Base-by-base conservation (phyloP, 2,888 invertebrate genomes). In the Drosophila quinaria region DNA sequence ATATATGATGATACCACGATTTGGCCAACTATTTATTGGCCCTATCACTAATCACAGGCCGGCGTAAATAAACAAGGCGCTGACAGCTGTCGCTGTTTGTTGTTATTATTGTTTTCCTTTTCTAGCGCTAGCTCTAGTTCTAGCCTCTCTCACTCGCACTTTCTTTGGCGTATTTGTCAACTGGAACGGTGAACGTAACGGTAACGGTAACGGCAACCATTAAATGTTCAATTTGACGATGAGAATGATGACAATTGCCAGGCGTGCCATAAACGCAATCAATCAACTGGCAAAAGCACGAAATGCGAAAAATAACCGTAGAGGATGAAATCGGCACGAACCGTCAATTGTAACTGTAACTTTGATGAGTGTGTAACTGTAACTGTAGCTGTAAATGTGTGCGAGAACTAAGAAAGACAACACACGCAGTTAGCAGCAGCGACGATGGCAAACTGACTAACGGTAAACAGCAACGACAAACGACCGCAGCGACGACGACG, bases 141-240 rank as follows among this genome's bases (percentile, higher is more conserved):
- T n/a, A n/a, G n/a, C n/a, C n/a, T n/a, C 37, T 58, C 35, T 52
- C 47, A 41, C 54, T 52, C 49, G 54, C 51, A 50, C 51, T 70
- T 35, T 52, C n/a, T 25, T 25, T 15, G 39, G 15, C 41, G 29
- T 54, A 42, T 50, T 15, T 35, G 17, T 22, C 54, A 39, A 51
- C 31, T 15, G 33, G 41, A 51, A 66, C 60, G 56, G 59, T 67
- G 47, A 59, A 66, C 58, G 78, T 50, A 60, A 74, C 46, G 52
- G 51, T 50, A 60, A 74, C 46, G 52, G 51, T 59, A 33, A 52
- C 41, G 63, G 49, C 77, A 70, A 44, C 80, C 77, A 66, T 85
- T 81, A 74, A 85, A 67, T 65, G 85, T 72, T 79, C 79, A 68
- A 76, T 86, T 80, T 80, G 55, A 71, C 58, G 87, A 76, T 70